phyloP scores from a whole-genome alignment of 2,113 vertebrate species.

The Verasper variegatus region DNA sequence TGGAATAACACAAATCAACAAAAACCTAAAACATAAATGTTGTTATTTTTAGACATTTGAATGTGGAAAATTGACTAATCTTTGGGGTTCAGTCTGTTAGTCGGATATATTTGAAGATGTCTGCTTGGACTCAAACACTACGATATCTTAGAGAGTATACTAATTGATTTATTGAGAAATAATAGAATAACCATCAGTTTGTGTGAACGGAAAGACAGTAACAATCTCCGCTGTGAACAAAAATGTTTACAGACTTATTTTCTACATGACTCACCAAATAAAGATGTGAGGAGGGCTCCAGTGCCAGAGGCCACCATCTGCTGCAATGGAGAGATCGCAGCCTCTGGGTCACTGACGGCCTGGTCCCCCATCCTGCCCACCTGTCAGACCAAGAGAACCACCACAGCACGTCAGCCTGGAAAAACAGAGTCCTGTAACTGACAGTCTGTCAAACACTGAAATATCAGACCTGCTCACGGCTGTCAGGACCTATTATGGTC shows the following conservation, averaged over 20 bases:
- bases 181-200: background rate
- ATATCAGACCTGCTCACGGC: too few species aligned
- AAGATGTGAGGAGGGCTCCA: constrained; percentile 91
- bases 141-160: background rate
- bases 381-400: constrained; percentile 67
- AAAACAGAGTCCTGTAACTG: background rate
- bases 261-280: constrained; percentile 87
- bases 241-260: background rate
- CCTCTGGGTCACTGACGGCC: constrained; percentile 25
- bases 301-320: constrained; percentile 96
- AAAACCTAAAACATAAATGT: too few species aligned
- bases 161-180: background rate
- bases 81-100: too few species aligned
- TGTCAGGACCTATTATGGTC: too few species aligned
- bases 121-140: too few species aligned
- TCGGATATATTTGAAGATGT: too few species aligned
- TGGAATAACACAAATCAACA: too few species aligned
- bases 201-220: too few species aligned
- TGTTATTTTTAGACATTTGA: too few species aligned
- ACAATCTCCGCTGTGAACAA: too few species aligned
- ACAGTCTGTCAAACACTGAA: too few species aligned
- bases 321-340: constrained; percentile 90
- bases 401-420: background rate
- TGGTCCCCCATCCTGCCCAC: constrained; percentile 86
- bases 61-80: too few species aligned